Percentiles rank a stretch among this genome's conserved stretches.
These are phyloP conservation scores for Galendromus occidentalis DNA, from an alignment of 1,140 invertebrate species.

Conservation along the genomic window DNA sequence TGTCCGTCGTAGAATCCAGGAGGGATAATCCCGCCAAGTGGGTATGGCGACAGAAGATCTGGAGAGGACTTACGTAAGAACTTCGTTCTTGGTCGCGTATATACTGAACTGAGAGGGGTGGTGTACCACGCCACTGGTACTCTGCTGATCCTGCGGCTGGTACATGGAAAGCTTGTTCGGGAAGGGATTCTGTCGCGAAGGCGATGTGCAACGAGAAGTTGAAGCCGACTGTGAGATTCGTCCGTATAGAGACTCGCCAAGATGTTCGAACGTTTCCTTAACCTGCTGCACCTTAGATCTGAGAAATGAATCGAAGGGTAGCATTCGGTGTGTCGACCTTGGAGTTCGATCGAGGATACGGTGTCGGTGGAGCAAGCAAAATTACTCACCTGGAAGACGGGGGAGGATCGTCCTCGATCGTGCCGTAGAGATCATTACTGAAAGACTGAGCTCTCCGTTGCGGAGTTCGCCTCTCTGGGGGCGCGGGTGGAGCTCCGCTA, in stretches of 20 bases:
- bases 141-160: constrained; percentile 4
- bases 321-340: not conserved
- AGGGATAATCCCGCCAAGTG: too few species aligned
- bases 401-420: constrained; percentile 1
- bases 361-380: not conserved
- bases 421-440: constrained; percentile 7
- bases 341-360: not conserved
- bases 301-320: not conserved
- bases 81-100: constrained; percentile 7
- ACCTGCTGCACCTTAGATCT: constrained; percentile 10
- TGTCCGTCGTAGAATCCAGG: too few species aligned
- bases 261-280: constrained; percentile 9
- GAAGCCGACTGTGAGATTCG: constrained; percentile 3
- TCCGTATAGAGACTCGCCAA: constrained; percentile 2
- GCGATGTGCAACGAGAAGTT: not conserved
- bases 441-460: constrained; percentile 5
- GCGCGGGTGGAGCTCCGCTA: not conserved
- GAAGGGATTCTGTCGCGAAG: not conserved
- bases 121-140: not conserved
- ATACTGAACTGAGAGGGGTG: constrained; percentile 7
- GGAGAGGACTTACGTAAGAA: not conserved
- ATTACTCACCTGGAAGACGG: not conserved
- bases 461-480: constrained; percentile 1
- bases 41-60: too few species aligned
- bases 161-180: constrained; percentile 10